Evolutionary conservation across 2,797 vertebrate species (phyloP).

Genomic region (Acomys russatus): DNA sequence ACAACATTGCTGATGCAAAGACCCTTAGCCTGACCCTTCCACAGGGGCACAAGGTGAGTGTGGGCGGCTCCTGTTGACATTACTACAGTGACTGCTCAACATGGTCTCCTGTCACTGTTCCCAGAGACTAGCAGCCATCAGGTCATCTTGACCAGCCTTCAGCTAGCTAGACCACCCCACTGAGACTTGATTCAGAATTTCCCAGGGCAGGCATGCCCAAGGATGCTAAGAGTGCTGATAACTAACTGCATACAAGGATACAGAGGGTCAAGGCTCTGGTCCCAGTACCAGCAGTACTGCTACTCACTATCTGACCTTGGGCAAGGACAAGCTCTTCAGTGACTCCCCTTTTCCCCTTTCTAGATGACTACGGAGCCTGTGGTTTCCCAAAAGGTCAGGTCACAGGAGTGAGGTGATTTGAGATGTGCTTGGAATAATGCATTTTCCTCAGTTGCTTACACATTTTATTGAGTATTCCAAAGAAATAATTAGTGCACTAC

Average conservation of each 20-base stretch:
- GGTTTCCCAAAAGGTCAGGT: not conserved
- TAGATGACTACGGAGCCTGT: fast-evolving
- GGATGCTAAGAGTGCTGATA: not conserved
- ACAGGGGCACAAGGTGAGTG: fast-evolving
- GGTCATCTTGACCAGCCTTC: not conserved
- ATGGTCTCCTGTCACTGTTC: fast-evolving
- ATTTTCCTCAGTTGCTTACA: fast-evolving
- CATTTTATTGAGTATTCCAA: not conserved
- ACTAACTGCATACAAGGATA: fast-evolving
- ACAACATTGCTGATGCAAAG: fast-evolving
- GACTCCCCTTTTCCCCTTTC: not conserved
- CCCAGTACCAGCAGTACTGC: not conserved
- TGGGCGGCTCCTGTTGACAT: no score
- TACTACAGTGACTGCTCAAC: fast-evolving
- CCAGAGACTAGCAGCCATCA: not conserved
- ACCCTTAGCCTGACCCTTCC: not conserved
- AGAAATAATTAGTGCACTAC: no score
- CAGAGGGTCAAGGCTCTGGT: not conserved
- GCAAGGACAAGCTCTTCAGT: not conserved
- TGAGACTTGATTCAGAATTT: not conserved
- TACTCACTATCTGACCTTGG: not conserved
- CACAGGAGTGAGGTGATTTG: fast-evolving
- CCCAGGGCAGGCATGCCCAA: fast-evolving
- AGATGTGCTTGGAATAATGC: fast-evolving
- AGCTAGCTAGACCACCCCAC: not conserved